phyloP scores from a whole-genome alignment of 2,888 invertebrate genomes.

The Lobophora halterata region DNA sequence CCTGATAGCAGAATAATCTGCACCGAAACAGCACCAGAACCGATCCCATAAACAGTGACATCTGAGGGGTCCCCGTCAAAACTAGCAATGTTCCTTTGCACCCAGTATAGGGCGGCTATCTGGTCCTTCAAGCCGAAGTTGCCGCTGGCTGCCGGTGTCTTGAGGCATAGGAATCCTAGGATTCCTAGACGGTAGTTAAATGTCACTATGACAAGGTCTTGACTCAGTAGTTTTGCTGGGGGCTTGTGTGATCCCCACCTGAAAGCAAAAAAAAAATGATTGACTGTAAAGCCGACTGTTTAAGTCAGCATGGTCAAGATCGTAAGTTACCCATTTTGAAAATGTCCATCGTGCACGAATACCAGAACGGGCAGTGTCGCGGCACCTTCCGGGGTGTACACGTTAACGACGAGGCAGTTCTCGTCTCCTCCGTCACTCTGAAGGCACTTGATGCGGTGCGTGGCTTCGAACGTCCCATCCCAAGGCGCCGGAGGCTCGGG shows the following conservation, averaged over 20 bases:
- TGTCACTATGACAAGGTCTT: conserved; percentile 57
- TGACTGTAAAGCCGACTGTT: too few relatives aligned
- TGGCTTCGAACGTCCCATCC: conserved; percentile 71
- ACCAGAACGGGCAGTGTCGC: conserved; percentile 52
- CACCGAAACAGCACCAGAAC: conserved; percentile 59
- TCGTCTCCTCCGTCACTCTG: conserved; percentile 57
- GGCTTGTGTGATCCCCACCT: conserved; percentile 62
- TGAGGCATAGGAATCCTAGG: conserved; percentile 68
- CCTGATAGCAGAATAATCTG: conserved; percentile 59
- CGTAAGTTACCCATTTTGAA: conserved; percentile 54
- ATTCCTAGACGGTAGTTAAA: conserved; percentile 68
- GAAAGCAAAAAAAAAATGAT: conserved; percentile 29
- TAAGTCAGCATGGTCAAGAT: not conserved
- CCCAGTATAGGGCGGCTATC: conserved; percentile 66
- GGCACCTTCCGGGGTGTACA: conserved; percentile 56
- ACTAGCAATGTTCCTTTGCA: conserved; percentile 59
- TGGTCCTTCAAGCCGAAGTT: conserved; percentile 73
- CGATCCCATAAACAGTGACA: conserved; percentile 63
- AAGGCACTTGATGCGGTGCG: conserved; percentile 58
- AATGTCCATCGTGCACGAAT: conserved; percentile 71
- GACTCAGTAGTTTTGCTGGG: conserved; percentile 44
- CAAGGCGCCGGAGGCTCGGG: conserved; percentile 54
- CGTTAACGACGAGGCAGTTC: conserved; percentile 68
- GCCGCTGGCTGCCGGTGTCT: conserved; percentile 51
- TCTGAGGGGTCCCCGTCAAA: conserved; percentile 65